A percentile compares a stretch with the other conserved stretches of the same genome.
Conservation (phyloP, 2,797 vertebrate genomes). For the Pangasius djambal region DNA sequence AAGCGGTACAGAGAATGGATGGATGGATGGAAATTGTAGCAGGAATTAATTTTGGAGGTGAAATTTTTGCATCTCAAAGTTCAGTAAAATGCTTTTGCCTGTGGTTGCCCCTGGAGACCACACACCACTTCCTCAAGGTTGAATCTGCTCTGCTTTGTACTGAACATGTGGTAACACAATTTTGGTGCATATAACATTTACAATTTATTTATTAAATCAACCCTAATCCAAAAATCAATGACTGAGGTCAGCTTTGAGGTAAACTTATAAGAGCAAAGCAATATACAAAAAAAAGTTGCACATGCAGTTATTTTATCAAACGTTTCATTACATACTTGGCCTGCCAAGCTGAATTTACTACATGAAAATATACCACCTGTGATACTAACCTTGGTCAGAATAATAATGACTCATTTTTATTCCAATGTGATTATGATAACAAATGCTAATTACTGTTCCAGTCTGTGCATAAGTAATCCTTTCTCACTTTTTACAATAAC, state of each 20-base stretch:
- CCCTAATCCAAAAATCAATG: not conserved
- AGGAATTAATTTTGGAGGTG: not conserved
- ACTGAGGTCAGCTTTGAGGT: not conserved
- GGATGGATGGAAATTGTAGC: not conserved
- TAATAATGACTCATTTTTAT: slow-evolving; percentile 46
- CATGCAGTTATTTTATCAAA: not conserved
- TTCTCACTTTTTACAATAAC: slow-evolving; percentile 51
- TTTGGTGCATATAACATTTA: not conserved
- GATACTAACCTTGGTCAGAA: slow-evolving; percentile 38
- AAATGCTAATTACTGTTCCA: slow-evolving; percentile 54
- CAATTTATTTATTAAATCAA: not conserved
- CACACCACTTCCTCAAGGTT: not conserved
- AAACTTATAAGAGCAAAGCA: not conserved
- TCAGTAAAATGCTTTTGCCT: slow-evolving; percentile 23
- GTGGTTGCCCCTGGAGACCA: not conserved
- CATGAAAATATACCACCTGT: not conserved
- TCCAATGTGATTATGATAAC: slow-evolving; percentile 57
- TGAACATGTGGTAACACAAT: not conserved
- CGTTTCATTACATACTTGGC: slow-evolving; percentile 14
- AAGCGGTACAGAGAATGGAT: too few species aligned
- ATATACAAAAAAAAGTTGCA: not conserved
- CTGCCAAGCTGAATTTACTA: slow-evolving; percentile 14
- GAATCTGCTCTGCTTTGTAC: slow-evolving; percentile 1
- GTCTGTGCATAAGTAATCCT: slow-evolving; percentile 49
- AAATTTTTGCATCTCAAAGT: not conserved